Evolutionary conservation across 1,140 invertebrate species (phyloP).

Genomic region (Oedothorax gibbosus): DNA sequence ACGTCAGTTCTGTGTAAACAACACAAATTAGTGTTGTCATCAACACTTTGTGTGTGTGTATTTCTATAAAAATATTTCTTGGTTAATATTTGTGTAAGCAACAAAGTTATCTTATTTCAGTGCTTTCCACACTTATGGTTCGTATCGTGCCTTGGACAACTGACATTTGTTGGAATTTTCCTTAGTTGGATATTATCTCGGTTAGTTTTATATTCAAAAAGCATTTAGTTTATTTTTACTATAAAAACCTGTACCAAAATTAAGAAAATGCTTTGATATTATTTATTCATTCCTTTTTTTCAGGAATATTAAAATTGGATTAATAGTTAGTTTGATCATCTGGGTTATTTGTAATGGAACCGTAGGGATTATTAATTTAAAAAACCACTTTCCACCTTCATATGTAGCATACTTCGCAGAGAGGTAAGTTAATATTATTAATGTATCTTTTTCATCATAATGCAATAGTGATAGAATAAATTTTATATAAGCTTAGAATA

Average conservation of each 20-base stretch:
- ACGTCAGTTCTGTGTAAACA: too few relatives aligned
- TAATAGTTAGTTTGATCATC: not conserved
- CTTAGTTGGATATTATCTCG: constrained; percentile 33
- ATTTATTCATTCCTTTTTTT: not conserved
- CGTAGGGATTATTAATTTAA: constrained; percentile 4
- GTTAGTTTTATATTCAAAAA: constrained; percentile 3
- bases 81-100: too few relatives aligned
- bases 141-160: constrained; percentile 38
- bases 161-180: constrained; percentile 40
- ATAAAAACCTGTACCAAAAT: not conserved
- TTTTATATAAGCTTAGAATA: too few relatives aligned
- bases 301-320: constrained; percentile 16
- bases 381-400: constrained; percentile 4
- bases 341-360: not conserved
- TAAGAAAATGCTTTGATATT: not conserved
- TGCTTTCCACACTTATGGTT: constrained; percentile 52
- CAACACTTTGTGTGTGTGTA: too few relatives aligned
- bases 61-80: too few relatives aligned
- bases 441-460: too few relatives aligned
- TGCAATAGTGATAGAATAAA: too few relatives aligned
- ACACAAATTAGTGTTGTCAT: too few relatives aligned
- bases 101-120: constrained; percentile 32
- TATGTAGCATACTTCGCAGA: constrained; percentile 35
- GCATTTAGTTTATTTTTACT: not conserved
- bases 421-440: constrained; percentile 6